Conservation (phyloP, 2,113 vertebrate genomes). For the Antigone vipio region DNA sequence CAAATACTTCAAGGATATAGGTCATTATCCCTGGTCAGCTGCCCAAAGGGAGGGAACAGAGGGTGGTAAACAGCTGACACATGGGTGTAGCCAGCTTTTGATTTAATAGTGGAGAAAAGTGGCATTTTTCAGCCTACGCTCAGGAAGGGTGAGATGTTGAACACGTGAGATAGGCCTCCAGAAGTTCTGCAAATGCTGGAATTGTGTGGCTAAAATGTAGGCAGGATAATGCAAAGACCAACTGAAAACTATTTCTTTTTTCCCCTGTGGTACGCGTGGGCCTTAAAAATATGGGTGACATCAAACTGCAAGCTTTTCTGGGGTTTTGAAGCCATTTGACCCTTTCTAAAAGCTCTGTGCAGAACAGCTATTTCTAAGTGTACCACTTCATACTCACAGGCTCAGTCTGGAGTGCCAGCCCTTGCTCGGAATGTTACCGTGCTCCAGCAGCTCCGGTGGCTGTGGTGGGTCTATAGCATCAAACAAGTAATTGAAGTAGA, state of each 20-base stretch:
- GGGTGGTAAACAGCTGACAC: neutral
- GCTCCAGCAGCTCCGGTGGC: neutral
- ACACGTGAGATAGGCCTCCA: neutral
- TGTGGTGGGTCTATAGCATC: neutral
- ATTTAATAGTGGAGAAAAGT: slow-evolving; percentile 1
- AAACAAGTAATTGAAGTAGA: neutral
- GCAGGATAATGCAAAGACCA: neutral
- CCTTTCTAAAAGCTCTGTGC: neutral
- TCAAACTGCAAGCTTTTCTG: neutral
- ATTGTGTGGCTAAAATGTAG: neutral
- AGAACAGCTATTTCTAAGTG: neutral
- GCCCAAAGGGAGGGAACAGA: slow-evolving; percentile 14
- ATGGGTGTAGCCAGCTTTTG: neutral
- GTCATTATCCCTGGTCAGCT: slow-evolving; percentile 14
- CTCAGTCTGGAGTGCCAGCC: neutral
- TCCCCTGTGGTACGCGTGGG: neutral
- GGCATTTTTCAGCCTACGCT: neutral
- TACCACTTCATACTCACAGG: neutral
- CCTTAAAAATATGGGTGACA: neutral
- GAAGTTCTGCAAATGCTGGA: neutral
- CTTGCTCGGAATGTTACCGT: accelerated
- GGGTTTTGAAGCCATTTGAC: neutral
- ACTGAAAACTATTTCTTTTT: neutral
- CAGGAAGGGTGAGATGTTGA: neutral
- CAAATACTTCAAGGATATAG: slow-evolving; percentile 11